Conservation (phyloP, 2,113 vertebrate species). For the Piprites chloris region DNA sequence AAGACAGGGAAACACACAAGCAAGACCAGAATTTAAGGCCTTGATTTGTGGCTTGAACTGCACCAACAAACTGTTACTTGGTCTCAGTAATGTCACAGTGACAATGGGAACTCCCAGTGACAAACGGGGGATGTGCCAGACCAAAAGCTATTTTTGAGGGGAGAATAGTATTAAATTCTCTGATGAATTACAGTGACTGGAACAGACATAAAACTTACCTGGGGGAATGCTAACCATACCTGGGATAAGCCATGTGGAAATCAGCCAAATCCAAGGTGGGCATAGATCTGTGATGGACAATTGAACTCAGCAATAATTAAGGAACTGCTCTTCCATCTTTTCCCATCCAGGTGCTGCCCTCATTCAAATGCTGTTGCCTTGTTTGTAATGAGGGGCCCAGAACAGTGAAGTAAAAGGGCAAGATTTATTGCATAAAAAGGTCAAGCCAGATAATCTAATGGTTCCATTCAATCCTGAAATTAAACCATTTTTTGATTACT, state of each 20-base stretch:
- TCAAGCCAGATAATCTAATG: constrained; percentile 19
- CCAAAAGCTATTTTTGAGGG: not conserved
- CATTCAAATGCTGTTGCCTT: not conserved
- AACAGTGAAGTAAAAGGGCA: not conserved
- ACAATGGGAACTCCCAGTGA: not conserved
- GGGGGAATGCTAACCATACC: not conserved
- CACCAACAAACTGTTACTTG: not conserved
- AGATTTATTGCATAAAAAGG: constrained; percentile 20
- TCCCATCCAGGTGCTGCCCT: not conserved
- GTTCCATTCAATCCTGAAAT: not conserved
- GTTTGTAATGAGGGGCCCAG: not conserved
- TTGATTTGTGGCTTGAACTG: not conserved
- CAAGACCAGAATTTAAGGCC: not conserved
- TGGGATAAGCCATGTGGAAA: not conserved
- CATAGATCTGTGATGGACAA: not conserved
- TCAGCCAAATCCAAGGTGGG: not conserved
- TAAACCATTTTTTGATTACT: not conserved
- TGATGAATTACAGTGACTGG: not conserved
- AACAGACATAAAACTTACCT: not conserved
- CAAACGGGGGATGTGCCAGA: not conserved
- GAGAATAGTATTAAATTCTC: not conserved
- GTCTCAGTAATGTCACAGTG: not conserved
- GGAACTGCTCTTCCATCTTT: not conserved
- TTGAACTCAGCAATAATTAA: not conserved
- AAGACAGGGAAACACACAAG: not conserved